Evolutionary conservation across 1,140 invertebrate genomes (phyloP), one percentile per base, ranked within the genome.

Genomic region (Rhizoglyphus robini): DNA sequence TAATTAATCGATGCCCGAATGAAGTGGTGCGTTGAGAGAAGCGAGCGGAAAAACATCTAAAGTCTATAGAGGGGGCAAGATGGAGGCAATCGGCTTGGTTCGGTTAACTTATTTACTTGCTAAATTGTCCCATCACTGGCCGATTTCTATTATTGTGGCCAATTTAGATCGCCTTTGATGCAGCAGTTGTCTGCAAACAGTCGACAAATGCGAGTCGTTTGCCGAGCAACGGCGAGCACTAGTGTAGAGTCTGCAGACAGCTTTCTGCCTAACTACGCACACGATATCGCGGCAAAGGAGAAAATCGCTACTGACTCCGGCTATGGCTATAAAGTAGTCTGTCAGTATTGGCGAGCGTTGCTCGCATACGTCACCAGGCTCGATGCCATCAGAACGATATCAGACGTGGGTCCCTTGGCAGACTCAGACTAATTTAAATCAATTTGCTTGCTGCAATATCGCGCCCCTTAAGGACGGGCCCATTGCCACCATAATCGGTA

Each of bases 1-100:
- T 54, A 54, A 54, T 54, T 54, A 54, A 54, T 54, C 51, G 51
- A 54, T 54, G 15, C n/a, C n/a, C n/a, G n/a, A n/a, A n/a, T n/a
- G n/a, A n/a, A n/a, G n/a, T n/a, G n/a, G n/a, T n/a, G n/a, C n/a
- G n/a, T n/a, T n/a, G n/a, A n/a, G n/a, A n/a, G n/a, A 46, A 46
- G 41, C 23, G 41, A 15, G 41, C 41, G 41, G 41, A 15, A 46
- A 15, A 46, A 46, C 41, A 23, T 15, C 41, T 23, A 46, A n/a
- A n/a, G n/a, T n/a, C n/a, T n/a, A n/a, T n/a, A n/a, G n/a, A n/a
- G n/a, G n/a, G n/a, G n/a, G n/a, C n/a, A n/a, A n/a, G n/a, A n/a
- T n/a, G n/a, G n/a, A n/a, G n/a, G n/a, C n/a, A n/a, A n/a, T n/a
- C n/a, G n/a, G n/a, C n/a, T n/a, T n/a, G n/a, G 18, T 18, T 41